These are phyloP conservation scores for Julus scanicus DNA, from an alignment of 2,888 invertebrate species.

Conservation along the genomic window DNA sequence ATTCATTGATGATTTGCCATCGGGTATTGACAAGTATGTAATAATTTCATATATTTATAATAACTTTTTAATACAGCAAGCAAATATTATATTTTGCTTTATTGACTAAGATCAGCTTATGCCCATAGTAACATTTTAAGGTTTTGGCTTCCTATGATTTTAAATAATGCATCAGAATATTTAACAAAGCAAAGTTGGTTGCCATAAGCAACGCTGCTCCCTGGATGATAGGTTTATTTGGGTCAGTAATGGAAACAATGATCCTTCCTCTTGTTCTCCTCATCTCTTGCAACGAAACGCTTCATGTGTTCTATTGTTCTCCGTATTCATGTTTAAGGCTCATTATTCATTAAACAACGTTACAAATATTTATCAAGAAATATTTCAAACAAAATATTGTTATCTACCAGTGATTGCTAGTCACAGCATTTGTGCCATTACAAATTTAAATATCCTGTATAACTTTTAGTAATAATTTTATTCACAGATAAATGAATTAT, in stretches of 20 bases:
- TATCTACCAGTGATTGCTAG: too few species aligned
- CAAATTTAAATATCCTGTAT: too few species aligned
- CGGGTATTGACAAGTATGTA: background rate
- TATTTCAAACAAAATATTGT: too few species aligned
- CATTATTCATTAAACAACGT: background rate
- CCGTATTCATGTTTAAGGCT: background rate
- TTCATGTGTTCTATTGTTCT: background rate
- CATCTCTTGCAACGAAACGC: background rate
- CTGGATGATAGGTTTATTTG: background rate
- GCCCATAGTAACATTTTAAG: background rate
- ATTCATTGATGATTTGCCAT: too few species aligned
- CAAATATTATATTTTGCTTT: background rate
- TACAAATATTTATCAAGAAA: background rate
- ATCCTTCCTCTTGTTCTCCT: background rate
- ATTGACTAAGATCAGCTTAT: background rate
- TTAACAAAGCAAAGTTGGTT: background rate
- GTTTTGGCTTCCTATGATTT: background rate
- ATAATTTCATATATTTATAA: background rate
- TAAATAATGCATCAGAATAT: background rate
- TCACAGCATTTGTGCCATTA: too few species aligned
- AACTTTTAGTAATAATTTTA: too few species aligned
- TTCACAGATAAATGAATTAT: too few species aligned
- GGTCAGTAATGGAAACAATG: background rate
- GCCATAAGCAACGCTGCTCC: background rate
- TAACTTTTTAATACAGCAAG: background rate